phyloP scores from a whole-genome alignment of 2,797 vertebrate genomes.

The Chelon auratus region DNA sequence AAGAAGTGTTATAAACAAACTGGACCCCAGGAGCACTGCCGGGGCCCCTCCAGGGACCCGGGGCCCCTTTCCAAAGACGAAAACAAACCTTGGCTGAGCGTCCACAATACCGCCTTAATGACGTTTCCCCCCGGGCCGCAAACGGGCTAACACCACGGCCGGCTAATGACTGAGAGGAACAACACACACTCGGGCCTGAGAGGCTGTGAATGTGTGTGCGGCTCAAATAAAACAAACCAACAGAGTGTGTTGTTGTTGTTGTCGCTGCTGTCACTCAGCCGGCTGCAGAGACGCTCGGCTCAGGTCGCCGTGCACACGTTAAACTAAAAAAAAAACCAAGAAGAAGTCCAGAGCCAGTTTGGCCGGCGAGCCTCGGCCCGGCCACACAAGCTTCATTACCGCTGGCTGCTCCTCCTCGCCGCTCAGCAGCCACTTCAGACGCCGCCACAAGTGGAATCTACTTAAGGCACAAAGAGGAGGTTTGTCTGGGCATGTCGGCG shows the following conservation, averaged over 20 bases:
- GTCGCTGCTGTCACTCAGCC: conserved; percentile 55
- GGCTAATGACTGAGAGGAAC: conserved; percentile 78
- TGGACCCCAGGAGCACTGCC: conserved; percentile 82
- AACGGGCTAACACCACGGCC: conserved; percentile 73
- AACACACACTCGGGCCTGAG: conserved; percentile 53
- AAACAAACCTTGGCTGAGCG: conserved; percentile 86
- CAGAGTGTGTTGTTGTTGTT: conserved; percentile 23
- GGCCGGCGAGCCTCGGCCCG: conserved; percentile 37
- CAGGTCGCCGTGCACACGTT: background rate
- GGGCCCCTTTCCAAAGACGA: conserved; percentile 80
- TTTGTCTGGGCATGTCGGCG: conserved; percentile 55
- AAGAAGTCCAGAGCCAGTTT: conserved; percentile 45
- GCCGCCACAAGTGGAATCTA: conserved; percentile 67
- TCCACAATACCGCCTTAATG: conserved; percentile 84
- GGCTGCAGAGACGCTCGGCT: conserved; percentile 20
- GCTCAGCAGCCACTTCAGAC: conserved; percentile 63
- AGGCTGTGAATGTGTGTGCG: conserved; percentile 8
- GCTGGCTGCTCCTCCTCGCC: conserved; percentile 53
- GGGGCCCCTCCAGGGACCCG: conserved; percentile 73
- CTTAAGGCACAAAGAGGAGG: conserved; percentile 62
- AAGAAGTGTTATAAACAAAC: conserved; percentile 90
- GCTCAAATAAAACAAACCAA: background rate
- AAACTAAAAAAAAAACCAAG: too few species aligned
- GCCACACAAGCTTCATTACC: conserved; percentile 66
- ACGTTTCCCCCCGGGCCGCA: conserved; percentile 78